These are phyloP conservation scores for Stenolophus ochropezus DNA, from an alignment of 2,888 invertebrate genomes.

Conservation along the genomic window DNA sequence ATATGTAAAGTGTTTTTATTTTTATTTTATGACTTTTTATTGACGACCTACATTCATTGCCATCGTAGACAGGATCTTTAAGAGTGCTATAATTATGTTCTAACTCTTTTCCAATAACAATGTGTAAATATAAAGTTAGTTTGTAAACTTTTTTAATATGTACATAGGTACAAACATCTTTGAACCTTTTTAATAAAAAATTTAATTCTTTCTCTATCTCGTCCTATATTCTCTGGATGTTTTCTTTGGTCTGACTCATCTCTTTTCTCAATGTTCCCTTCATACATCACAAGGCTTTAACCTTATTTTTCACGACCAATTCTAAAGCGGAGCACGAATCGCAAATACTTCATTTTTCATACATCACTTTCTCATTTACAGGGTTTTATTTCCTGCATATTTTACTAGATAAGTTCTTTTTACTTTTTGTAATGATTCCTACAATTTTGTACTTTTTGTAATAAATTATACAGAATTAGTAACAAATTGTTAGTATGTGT, in stretches of 20 bases:
- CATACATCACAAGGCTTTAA: conserved; percentile 3
- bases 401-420: not conserved
- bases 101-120: not conserved
- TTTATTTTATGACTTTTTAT: no score
- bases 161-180: not conserved
- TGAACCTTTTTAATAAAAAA: not conserved
- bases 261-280: conserved; percentile 12
- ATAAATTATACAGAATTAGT: not conserved
- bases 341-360: not conserved
- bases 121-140: not conserved
- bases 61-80: no score
- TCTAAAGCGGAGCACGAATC: not conserved
- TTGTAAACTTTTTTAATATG: conserved; percentile 18
- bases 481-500: not conserved
- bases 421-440: not conserved
- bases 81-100: no score
- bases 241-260: not conserved
- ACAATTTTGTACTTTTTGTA: not conserved
- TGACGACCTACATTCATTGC: no score
- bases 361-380: conserved; percentile 1
- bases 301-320: not conserved
- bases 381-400: not conserved
- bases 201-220: not conserved
- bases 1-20: no score
- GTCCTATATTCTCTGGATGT: not conserved